Evolutionary conservation across 2,888 invertebrate species (phyloP).

Genomic region (Vannuccia rotundouncinata): DNA sequence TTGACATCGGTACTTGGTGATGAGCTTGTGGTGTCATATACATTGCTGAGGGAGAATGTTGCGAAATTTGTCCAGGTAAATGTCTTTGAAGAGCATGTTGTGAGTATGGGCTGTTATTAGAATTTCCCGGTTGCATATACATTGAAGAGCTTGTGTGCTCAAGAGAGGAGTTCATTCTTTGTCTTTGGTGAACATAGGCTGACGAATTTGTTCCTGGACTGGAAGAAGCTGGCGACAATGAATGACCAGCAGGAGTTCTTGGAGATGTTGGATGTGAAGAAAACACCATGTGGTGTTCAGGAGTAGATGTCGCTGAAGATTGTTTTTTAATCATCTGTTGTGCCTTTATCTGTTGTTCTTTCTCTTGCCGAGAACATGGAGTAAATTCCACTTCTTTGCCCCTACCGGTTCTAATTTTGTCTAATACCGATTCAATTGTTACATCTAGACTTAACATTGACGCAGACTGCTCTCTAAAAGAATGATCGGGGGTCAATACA

Average conservation of each 20-base stretch:
- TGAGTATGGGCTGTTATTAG: background rate
- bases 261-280: slow-evolving; percentile 4
- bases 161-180: background rate
- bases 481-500: background rate
- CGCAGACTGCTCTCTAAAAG: background rate
- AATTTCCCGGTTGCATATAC: background rate
- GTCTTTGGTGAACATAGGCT: background rate
- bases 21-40: background rate
- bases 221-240: background rate
- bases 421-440: background rate
- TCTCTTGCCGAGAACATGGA: slow-evolving; percentile 4
- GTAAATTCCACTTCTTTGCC: background rate
- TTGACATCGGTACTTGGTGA: background rate
- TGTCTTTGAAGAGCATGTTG: background rate
- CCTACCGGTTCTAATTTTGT: background rate
- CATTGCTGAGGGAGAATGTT: background rate
- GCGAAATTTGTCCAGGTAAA: background rate
- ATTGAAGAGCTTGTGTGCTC: background rate
- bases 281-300: background rate
- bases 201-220: background rate
- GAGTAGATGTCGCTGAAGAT: background rate
- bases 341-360: background rate
- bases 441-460: slow-evolving; percentile 16
- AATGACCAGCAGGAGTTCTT: background rate
- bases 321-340: background rate